phyloP scores from a whole-genome alignment of 2,113 vertebrate genomes.

The Spea multiplicata region DNA sequence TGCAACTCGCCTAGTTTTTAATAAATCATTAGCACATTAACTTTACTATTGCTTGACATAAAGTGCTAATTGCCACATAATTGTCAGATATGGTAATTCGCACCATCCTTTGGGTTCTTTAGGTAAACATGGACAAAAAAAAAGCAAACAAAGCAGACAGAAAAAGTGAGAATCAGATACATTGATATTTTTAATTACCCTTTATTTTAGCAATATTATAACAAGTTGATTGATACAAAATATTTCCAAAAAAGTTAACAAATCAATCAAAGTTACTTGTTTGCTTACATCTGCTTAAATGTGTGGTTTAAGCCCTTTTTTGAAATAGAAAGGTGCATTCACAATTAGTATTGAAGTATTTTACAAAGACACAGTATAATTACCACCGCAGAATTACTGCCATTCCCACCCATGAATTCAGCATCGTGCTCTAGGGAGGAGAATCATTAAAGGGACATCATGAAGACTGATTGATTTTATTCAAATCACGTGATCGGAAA shows the following conservation, averaged over 20 bases:
- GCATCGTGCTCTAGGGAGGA: not conserved
- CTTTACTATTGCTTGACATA: constrained; percentile 7
- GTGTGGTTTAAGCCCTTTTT: constrained; percentile 41
- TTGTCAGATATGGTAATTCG: not conserved
- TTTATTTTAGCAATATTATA: constrained; percentile 55
- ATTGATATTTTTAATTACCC: constrained; percentile 39
- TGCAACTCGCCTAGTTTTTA: accelerated
- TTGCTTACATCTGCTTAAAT: constrained; percentile 25
- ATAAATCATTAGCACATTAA: not conserved
- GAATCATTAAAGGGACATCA: no score
- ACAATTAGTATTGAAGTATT: constrained; percentile 12
- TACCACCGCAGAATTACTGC: constrained; percentile 21
- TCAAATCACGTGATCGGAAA: no score
- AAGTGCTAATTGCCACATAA: not conserved
- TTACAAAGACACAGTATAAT: constrained; percentile 9
- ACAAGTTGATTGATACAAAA: constrained; percentile 50
- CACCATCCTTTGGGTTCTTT: not conserved
- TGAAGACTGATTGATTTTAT: no score
- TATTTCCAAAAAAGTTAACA: constrained; percentile 49
- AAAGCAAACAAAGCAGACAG: constrained; percentile 27
- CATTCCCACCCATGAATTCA: constrained; percentile 11
- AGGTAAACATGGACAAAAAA: constrained; percentile 45
- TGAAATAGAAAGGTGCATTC: constrained; percentile 19
- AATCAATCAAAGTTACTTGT: constrained; percentile 50
- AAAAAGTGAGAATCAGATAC: constrained; percentile 21